phyloP scores from a whole-genome alignment of 2,888 invertebrate genomes.

The Patella ulyssiponensis region DNA sequence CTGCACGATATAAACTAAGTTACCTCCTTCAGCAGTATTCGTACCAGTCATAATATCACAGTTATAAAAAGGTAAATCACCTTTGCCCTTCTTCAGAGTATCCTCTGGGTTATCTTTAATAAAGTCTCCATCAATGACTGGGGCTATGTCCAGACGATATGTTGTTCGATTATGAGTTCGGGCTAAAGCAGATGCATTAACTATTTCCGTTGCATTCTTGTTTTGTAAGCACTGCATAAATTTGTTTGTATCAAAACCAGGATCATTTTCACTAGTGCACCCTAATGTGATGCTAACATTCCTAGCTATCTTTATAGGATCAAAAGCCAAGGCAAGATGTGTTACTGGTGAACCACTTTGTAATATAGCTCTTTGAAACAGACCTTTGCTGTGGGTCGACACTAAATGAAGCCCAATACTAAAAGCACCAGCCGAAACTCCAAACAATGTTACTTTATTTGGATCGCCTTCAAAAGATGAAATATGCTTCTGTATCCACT shows the following conservation, averaged over 20 bases:
- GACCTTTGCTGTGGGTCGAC: constrained; percentile 88
- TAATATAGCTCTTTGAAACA: constrained; percentile 85
- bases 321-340: constrained; percentile 83
- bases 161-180: constrained; percentile 8
- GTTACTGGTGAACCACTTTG: constrained; percentile 79
- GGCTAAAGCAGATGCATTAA: constrained; percentile 41
- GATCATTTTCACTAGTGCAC: background rate
- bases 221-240: constrained; percentile 40
- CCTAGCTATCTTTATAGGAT: constrained; percentile 88
- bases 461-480: constrained; percentile 79
- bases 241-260: constrained; percentile 80
- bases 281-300: background rate
- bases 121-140: constrained; percentile 28
- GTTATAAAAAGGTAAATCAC: constrained; percentile 74
- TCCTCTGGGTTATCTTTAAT: constrained; percentile 18
- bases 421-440: constrained; percentile 93
- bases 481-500: constrained; percentile 63
- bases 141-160: constrained; percentile 30
- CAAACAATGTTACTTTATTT: constrained; percentile 91
- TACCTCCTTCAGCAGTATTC: constrained; percentile 29
- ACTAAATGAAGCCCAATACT: constrained; percentile 83
- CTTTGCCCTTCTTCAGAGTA: constrained; percentile 73
- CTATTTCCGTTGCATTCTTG: constrained; percentile 34
- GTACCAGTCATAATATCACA: constrained; percentile 31
- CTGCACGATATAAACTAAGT: constrained; percentile 19